phyloP scores from a whole-genome alignment of 1,140 invertebrate species.

The Nomia melanderi region DNA sequence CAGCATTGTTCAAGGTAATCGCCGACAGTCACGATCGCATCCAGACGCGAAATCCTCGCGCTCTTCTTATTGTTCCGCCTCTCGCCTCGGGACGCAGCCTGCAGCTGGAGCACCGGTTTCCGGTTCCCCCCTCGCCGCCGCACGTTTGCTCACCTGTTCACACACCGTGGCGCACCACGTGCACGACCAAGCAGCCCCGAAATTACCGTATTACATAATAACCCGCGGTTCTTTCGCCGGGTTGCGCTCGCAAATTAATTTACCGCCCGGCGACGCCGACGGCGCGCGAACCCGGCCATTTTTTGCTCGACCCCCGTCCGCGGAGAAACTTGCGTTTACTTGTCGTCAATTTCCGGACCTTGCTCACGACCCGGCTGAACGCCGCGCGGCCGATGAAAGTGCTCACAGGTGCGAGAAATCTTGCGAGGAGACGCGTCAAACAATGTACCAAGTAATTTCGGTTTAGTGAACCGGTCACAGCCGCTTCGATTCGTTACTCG shows the following conservation, averaged over 20 bases:
- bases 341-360: background rate
- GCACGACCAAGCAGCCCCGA: background rate
- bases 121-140: background rate
- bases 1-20: background rate
- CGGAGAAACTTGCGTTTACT: background rate
- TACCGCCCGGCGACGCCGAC: background rate
- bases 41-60: background rate
- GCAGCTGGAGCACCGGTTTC: background rate
- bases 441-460: background rate
- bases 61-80: background rate
- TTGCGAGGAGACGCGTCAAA: background rate
- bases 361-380: background rate
- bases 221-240: slow-evolving; percentile 8
- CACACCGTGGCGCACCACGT: background rate
- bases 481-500: background rate
- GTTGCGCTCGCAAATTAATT: slow-evolving; percentile 23
- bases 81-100: background rate
- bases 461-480: background rate
- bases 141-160: background rate
- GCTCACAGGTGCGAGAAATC: slow-evolving; percentile 8
- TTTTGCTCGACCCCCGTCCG: background rate
- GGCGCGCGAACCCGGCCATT: too few species aligned
- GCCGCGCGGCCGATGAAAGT: background rate
- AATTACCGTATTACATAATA: slow-evolving; percentile 3
- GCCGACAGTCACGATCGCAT: background rate